Conservation (phyloP, 2,113 vertebrate genomes). For the Eulemur macaco region DNA sequence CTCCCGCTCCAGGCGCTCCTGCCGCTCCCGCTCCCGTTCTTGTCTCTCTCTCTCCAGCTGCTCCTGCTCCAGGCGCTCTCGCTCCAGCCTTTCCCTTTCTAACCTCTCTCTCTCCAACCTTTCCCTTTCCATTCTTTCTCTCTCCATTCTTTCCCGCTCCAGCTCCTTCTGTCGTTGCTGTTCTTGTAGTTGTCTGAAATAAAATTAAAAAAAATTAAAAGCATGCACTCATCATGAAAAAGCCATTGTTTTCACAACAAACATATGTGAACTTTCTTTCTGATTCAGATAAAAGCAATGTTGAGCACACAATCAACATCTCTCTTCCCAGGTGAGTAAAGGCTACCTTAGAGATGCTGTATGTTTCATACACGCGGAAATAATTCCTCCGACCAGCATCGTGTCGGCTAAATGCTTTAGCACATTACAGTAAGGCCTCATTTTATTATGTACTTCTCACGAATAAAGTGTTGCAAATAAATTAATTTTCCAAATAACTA, state of each 20-base stretch:
- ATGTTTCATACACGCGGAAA: not conserved
- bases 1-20: constrained; percentile 90
- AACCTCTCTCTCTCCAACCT: constrained; percentile 85
- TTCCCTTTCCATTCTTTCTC: constrained; percentile 81
- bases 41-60: constrained; percentile 83
- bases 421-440: not conserved
- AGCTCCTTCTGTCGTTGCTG: constrained; percentile 94
- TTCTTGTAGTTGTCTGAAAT: constrained; percentile 94
- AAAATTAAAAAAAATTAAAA: not conserved
- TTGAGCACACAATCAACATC: not conserved
- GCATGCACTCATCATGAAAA: not conserved
- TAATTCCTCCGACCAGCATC: not conserved
- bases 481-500: not conserved
- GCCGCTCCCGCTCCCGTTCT: constrained; percentile 85
- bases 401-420: not conserved
- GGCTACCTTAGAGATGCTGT: not conserved
- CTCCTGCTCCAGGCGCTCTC: constrained; percentile 84
- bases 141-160: constrained; percentile 87
- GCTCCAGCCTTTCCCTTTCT: constrained; percentile 88
- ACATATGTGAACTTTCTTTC: not conserved
- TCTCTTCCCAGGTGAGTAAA: not conserved
- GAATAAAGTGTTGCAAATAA: not conserved
- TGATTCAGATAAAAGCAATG: not conserved
- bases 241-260: not conserved
- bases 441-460: not conserved